Base-by-base conservation (phyloP, 2,113 vertebrate genomes). In the Oenanthe melanoleuca region DNA sequence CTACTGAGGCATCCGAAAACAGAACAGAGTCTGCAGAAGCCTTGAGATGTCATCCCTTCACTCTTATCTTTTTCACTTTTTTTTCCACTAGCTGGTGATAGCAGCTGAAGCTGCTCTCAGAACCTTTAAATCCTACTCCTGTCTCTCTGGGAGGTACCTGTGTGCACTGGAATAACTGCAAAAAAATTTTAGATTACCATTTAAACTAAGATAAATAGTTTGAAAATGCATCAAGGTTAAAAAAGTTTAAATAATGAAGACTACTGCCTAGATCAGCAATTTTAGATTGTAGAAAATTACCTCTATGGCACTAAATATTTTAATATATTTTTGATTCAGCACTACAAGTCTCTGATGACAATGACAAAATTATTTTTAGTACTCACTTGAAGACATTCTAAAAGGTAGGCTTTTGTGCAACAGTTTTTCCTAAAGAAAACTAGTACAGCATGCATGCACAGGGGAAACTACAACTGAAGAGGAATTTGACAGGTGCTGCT, bases 321-420 rank as follows among this genome's bases (percentile, higher is more conserved):
- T 86, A 93, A 93, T 72, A 16, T 47, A 37, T 75, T 89, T 97
- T 83, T 71, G 75, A 93, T 90, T 57, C 69, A 83, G 75, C 42
- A 90, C 18, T 92, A 28, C 44, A 73, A 63, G 74, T 78, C 60
- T 70, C 67, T 42, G 56, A 66, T 0, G 11, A 89, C 55, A 84
- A 83, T 7, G 75, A 71, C 33, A 66, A 70, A 56, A 91, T 63
- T 94, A 77, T 88, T 96, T 73, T 92, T 74, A 96, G 40, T 34
- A 64, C 28, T 3, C 37, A 61, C 25, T 57, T 53, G 81, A 90
- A 94, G 49, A 64, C 25, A 31, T 23, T 78, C 86, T 63, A 66
- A 73, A 87, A 94, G 24, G 55, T 4, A 93, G 29, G 67, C 12
- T 80, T 88, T 70, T 81, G 20, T 83, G 86, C 69, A 61, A 80